Evolutionary conservation across 2,113 vertebrate species (phyloP), one percentile per base, ranked within the genome.

Genomic region (Xyrauchen texanus): DNA sequence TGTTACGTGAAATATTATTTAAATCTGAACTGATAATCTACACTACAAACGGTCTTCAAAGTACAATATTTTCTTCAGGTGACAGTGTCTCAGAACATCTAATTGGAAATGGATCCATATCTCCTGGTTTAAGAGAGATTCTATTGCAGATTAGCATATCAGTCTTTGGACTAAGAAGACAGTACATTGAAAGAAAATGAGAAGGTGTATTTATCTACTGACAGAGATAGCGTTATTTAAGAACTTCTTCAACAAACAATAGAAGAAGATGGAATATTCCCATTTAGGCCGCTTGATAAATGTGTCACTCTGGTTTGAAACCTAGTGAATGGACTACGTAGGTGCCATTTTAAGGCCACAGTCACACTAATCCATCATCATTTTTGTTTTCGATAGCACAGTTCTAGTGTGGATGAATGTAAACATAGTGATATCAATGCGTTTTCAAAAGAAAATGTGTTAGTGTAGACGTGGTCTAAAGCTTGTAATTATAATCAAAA

Each of bases 51-150:
- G 60, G 13, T 52, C 74, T 51, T 67, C n/a, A 58, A 76, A 71
- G 6, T 46, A 15, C 11, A 4, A 7, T 47, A 58, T 75, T 68
- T 72, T 62, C 73, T 47, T 21, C 68, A 34, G 75, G 66, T 81
- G 65, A 76, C 58, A 64, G 60, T 57, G 12, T 7, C 34, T 61
- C 34, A 34, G 61, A 51, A 62, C 0, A 51, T 49, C 45, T 73
- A 74, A 84, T 81, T 81, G 57, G 64, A 78, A 51, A 44, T 68
- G 64, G n/a, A 34, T 77, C 53, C 10, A 6, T 10, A 51, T 81
- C 57, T 63, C 15, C 7, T 6, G 16, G 12, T 81, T 78, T 4
- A 10, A 51, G 55, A n/a, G 8, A 15, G 63, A 65, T 78, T 77
- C 77, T 45, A 12, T 76, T 67, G 13, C 55, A 42, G 67, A 79